Conservation (phyloP, 2,888 invertebrate species). For the Cheilosia soror region DNA sequence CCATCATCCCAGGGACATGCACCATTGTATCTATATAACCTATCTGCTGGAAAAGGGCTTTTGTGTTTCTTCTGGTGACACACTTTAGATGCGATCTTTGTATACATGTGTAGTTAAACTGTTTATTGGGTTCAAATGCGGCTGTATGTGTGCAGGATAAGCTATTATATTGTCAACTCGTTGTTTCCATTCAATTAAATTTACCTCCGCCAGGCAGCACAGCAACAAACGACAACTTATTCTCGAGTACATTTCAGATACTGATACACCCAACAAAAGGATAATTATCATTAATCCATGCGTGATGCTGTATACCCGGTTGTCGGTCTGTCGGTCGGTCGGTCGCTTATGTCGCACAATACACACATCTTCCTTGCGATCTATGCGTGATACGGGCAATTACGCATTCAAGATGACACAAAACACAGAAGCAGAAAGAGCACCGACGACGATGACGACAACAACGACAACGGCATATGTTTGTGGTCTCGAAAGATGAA, state of each 20-base stretch:
- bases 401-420: constrained; percentile 74
- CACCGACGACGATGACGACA: constrained; percentile 29
- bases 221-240: constrained; percentile 47
- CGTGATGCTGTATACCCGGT: constrained; percentile 56
- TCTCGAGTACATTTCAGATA: constrained; percentile 22
- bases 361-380: constrained; percentile 56
- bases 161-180: constrained; percentile 54
- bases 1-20: constrained; percentile 61
- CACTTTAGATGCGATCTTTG: constrained; percentile 68
- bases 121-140: constrained; percentile 45
- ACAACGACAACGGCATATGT: constrained; percentile 58
- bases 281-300: constrained; percentile 75
- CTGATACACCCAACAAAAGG: constrained; percentile 53
- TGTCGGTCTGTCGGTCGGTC: not conserved
- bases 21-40: constrained; percentile 56
- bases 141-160: not conserved
- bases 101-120: constrained; percentile 32
- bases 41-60: constrained; percentile 11
- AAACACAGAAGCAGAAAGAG: constrained; percentile 51
- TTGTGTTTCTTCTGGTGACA: constrained; percentile 60
- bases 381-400: constrained; percentile 75
- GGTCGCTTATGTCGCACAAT: constrained; percentile 27
- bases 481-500: constrained; percentile 51
- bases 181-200: constrained; percentile 75
- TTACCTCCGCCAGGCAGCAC: constrained; percentile 62